Percentiles rank a stretch among this genome's conserved stretches.
Conservation (phyloP, 1,140 invertebrate genomes). For the Cryptotermes secundus region DNA sequence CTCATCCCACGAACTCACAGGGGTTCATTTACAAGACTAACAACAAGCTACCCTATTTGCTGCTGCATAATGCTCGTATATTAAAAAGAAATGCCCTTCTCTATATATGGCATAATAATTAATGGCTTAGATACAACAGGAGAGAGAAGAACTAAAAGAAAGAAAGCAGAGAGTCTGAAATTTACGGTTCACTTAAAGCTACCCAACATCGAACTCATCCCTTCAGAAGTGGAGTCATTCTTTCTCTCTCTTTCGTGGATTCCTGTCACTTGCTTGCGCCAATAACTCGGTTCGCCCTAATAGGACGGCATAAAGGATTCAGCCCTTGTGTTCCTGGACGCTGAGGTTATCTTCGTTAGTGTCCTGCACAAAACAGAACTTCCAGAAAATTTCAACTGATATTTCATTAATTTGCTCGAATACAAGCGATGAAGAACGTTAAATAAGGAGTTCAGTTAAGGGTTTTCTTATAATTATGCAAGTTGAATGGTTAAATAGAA, state of each 20-base stretch:
- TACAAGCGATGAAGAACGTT: too few species aligned
- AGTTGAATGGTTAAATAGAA: too few species aligned
- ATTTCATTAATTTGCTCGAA: too few species aligned
- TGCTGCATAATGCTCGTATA: background rate
- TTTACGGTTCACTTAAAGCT: constrained; percentile 8
- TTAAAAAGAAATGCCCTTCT: constrained; percentile 11
- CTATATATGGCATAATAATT: background rate
- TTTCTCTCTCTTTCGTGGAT: background rate
- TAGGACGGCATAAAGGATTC: background rate
- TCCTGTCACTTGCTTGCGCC: background rate
- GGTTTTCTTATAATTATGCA: too few species aligned
- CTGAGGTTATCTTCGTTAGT: too few species aligned
- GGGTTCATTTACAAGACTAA: background rate
- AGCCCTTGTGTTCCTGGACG: too few species aligned
- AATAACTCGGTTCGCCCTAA: background rate
- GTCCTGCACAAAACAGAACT: too few species aligned
- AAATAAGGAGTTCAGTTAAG: too few species aligned
- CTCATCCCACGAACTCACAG: background rate
- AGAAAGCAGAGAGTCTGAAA: background rate
- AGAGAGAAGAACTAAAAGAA: background rate
- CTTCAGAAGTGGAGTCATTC: background rate
- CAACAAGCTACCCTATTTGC: background rate
- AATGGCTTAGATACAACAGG: constrained; percentile 1
- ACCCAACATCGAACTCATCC: constrained; percentile 15
- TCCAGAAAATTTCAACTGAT: too few species aligned